A percentile compares a stretch with the other conserved stretches of the same genome.
phyloP scores from a whole-genome alignment of 2,113 vertebrate genomes.

The Meriones unguiculatus region DNA sequence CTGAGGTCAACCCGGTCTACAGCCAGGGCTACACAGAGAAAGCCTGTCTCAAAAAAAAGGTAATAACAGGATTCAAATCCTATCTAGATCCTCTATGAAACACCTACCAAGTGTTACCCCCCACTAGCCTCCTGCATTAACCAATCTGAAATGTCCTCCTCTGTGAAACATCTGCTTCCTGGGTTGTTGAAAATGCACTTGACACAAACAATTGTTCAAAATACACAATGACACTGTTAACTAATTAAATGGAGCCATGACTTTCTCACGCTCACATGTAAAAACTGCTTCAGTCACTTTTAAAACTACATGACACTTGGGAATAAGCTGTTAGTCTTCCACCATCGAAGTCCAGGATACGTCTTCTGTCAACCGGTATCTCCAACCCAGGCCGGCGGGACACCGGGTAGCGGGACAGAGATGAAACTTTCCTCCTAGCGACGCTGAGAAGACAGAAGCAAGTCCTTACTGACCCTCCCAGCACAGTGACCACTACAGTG shows the following conservation, averaged over 20 bases:
- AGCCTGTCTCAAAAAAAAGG: not conserved
- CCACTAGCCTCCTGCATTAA: not conserved
- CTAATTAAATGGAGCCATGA: not conserved
- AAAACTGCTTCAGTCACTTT: conserved; percentile 26
- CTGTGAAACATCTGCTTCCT: not conserved
- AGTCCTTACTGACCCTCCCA: not conserved
- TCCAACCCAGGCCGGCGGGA: not conserved
- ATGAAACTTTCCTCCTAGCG: not conserved
- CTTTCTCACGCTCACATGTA: not conserved
- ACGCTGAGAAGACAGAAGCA: not conserved
- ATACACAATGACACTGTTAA: not conserved
- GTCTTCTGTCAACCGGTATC: not conserved
- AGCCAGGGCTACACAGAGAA: too few relatives aligned
- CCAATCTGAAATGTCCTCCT: not conserved
- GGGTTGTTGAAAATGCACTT: not conserved
- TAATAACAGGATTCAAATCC: not conserved
- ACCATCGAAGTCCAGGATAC: not conserved
- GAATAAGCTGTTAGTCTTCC: not conserved
- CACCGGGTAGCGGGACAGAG: not conserved
- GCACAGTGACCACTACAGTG: not conserved
- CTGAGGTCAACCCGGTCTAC: too few relatives aligned
- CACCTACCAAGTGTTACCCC: not conserved
- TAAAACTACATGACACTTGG: not conserved
- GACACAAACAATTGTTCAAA: not conserved
- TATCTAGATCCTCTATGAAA: not conserved